Evolutionary conservation across 2,113 vertebrate species (phyloP).

Genomic region (Aix galericulata): DNA sequence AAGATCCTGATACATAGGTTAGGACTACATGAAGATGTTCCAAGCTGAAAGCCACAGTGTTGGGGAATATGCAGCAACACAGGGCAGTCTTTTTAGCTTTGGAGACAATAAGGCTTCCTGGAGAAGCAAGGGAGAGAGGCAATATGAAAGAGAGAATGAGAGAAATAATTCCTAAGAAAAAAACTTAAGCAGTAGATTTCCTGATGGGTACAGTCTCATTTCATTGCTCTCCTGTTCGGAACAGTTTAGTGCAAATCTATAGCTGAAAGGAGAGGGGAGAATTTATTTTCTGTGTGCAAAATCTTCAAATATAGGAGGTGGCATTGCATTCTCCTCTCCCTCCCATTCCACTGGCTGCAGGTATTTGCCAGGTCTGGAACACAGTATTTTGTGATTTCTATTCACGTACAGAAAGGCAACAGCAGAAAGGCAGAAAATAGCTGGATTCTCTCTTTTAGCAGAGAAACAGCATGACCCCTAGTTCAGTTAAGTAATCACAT

Average conservation of each 20-base stretch:
- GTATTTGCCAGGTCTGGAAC: not conserved
- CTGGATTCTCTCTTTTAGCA: not conserved
- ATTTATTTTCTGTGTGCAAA: not conserved
- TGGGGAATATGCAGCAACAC: not conserved
- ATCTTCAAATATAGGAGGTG: not conserved
- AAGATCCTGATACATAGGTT: not conserved
- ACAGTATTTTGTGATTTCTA: not conserved
- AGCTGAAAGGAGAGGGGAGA: not conserved
- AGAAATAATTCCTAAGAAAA: not conserved
- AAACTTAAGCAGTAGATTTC: not conserved
- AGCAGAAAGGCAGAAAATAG: not conserved
- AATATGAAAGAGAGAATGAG: not conserved
- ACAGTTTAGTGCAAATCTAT: not conserved
- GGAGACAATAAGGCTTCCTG: not conserved
- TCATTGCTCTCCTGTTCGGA: not conserved
- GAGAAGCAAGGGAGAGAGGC: not conserved
- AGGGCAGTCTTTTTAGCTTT: not conserved
- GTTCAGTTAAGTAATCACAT: conserved; percentile 10
- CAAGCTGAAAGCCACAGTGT: too few relatives aligned
- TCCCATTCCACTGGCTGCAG: not conserved
- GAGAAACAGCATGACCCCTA: not conserved
- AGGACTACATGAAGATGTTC: not conserved
- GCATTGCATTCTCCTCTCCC: not conserved
- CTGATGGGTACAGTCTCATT: not conserved
- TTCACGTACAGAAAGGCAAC: not conserved